Conservation (phyloP, 2,113 vertebrate species). For the Lophius piscatorius region DNA sequence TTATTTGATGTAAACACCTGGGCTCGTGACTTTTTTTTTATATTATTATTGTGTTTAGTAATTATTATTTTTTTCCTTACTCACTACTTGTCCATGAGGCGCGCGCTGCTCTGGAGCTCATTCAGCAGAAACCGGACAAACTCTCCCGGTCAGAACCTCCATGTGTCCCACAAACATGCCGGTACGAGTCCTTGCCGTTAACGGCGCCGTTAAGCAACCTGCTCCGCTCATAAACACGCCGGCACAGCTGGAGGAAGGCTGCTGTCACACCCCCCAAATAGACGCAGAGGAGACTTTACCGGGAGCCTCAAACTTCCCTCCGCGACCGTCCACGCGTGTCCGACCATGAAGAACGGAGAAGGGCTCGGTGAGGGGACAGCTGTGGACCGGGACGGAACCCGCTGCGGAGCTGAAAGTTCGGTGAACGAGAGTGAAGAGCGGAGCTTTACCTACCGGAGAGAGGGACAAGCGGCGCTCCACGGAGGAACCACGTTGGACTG, state of each 20-base stretch:
- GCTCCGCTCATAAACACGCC: constrained; percentile 54
- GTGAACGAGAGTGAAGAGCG: constrained; percentile 59
- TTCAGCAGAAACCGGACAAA: constrained; percentile 19
- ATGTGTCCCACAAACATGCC: constrained; percentile 26
- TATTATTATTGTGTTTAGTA: too few relatives aligned
- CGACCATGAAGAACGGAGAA: background rate
- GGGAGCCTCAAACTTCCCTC: constrained; percentile 15
- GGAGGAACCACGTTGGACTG: constrained; percentile 98
- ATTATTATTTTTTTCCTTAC: constrained; percentile 1
- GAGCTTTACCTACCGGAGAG: constrained; percentile 81
- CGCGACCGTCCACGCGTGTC: constrained; percentile 18
- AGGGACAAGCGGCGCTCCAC: constrained; percentile 84
- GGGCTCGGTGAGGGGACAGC: background rate
- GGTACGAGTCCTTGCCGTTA: background rate
- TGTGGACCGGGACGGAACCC: background rate
- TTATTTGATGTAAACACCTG: too few relatives aligned
- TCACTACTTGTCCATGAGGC: constrained; percentile 33
- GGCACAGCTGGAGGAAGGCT: constrained; percentile 52
- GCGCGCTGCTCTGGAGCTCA: constrained; percentile 31
- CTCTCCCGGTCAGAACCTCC: constrained; percentile 12
- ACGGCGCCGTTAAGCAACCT: constrained; percentile 39
- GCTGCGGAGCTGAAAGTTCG: constrained; percentile 38
- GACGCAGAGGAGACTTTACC: constrained; percentile 50
- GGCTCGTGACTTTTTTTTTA: background rate
- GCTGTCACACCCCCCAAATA: constrained; percentile 75